Evolutionary conservation across 1,140 invertebrate species (phyloP).

Genomic region (Gryon sp.): DNA sequence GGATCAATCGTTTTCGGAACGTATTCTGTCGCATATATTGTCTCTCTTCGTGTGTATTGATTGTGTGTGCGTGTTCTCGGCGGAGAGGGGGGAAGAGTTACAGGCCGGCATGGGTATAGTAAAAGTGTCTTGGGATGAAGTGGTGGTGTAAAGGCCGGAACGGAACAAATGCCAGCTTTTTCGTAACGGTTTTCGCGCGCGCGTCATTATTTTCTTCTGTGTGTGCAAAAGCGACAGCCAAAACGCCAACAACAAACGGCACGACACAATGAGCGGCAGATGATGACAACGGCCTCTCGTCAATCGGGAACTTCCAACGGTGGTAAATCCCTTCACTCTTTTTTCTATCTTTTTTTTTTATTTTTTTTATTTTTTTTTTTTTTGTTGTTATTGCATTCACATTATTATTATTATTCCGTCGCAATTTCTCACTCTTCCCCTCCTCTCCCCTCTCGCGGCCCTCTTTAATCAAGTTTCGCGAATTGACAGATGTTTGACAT

Average conservation of each 20-base stretch:
- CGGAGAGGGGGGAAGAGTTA: no score
- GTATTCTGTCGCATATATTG: background rate
- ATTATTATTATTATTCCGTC: slow-evolving; percentile 12
- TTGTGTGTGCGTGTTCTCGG: slow-evolving; percentile 70
- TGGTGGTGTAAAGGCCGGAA: slow-evolving; percentile 65
- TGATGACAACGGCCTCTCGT: slow-evolving; percentile 76
- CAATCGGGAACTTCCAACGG: slow-evolving; percentile 73
- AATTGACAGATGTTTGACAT: slow-evolving; percentile 71
- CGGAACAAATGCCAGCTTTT: slow-evolving; percentile 71
- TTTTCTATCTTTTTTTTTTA: background rate
- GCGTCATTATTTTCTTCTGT: no score
- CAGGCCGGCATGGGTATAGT: slow-evolving; percentile 74
- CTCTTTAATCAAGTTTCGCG: no score
- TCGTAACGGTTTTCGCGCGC: slow-evolving; percentile 71
- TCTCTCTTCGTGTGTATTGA: slow-evolving; percentile 63
- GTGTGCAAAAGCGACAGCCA: no score
- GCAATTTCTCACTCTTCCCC: background rate
- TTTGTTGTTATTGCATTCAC: background rate
- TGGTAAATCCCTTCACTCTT: slow-evolving; percentile 65
- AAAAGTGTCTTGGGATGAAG: slow-evolving; percentile 65
- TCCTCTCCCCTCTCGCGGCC: no score
- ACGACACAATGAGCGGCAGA: slow-evolving; percentile 72
- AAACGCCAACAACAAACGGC: slow-evolving; percentile 43
- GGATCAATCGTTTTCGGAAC: no score
- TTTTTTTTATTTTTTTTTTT: slow-evolving; percentile 15